A percentile compares a stretch with the other conserved stretches of the same genome.
These are phyloP conservation scores for Clupea harengus DNA, from an alignment of 2,113 vertebrate genomes.

Conservation along the genomic window DNA sequence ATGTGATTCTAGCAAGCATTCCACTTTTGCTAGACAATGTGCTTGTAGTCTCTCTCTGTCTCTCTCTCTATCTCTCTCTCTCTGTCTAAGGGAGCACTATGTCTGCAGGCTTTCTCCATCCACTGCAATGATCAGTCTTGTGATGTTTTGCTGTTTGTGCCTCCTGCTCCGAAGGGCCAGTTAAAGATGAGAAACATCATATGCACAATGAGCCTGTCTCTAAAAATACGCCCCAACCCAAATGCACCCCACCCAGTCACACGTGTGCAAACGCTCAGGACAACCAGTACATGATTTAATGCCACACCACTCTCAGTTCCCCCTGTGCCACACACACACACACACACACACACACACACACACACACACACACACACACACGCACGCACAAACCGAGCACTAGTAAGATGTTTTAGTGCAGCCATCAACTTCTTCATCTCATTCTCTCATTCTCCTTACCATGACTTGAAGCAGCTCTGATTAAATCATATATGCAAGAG, in stretches of 20 bases:
- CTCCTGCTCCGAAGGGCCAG: neutral
- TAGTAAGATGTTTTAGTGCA: neutral
- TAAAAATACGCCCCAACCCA: neutral
- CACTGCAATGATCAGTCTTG: neutral
- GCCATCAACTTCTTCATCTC: neutral
- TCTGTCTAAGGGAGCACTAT: neutral
- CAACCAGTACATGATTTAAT: neutral
- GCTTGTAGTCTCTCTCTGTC: neutral
- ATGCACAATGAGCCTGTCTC: neutral
- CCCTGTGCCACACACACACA: neutral
- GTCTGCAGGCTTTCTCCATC: neutral
- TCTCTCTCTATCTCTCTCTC: neutral
- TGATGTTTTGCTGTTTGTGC: neutral
- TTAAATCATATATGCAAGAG: neutral
- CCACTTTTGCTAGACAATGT: neutral
- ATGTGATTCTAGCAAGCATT: neutral
- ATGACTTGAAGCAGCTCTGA: neutral
- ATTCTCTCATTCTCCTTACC: neutral
- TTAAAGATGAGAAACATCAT: neutral
- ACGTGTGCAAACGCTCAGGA: neutral
- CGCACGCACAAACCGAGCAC: neutral
- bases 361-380: neutral
- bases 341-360: neutral
- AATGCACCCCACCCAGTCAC: neutral
- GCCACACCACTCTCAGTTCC: conserved; percentile 3